Conservation (phyloP, 2,113 vertebrate species). For the Phylloscopus whistleri region DNA sequence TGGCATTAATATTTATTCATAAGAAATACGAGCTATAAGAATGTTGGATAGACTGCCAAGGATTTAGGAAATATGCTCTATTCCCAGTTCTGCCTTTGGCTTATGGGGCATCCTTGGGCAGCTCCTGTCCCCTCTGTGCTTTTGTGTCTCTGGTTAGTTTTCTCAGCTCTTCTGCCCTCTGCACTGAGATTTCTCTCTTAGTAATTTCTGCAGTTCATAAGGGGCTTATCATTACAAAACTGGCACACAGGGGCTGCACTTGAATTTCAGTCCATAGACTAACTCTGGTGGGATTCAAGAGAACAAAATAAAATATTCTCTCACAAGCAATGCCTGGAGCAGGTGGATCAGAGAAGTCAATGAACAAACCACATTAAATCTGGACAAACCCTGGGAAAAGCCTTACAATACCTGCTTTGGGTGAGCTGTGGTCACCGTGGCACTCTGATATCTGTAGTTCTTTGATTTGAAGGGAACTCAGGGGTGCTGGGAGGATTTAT, state of each 20-base stretch:
- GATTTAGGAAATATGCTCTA: neutral
- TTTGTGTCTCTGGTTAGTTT: neutral
- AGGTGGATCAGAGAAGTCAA: fast-evolving
- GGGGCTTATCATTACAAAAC: neutral
- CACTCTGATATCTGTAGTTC: neutral
- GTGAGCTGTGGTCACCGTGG: neutral
- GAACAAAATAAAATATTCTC: neutral
- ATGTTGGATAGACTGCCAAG: neutral
- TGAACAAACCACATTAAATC: neutral
- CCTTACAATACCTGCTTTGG: neutral
- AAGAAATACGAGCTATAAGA: neutral
- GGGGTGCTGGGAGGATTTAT: neutral
- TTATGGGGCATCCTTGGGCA: neutral
- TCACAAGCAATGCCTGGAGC: neutral
- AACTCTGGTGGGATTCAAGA: neutral
- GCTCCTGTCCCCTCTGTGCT: neutral
- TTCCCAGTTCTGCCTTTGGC: neutral
- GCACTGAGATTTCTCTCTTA: neutral
- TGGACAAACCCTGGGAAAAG: neutral
- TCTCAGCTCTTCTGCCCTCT: neutral
- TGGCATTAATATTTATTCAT: neutral
- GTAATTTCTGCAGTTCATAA: neutral
- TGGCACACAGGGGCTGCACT: neutral
- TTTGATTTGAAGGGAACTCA: neutral
- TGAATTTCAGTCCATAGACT: neutral